Evolutionary conservation across 2,888 invertebrate species (phyloP), one percentile per base, ranked within the genome.

Genomic region (Glyphotaelius pellucidus): DNA sequence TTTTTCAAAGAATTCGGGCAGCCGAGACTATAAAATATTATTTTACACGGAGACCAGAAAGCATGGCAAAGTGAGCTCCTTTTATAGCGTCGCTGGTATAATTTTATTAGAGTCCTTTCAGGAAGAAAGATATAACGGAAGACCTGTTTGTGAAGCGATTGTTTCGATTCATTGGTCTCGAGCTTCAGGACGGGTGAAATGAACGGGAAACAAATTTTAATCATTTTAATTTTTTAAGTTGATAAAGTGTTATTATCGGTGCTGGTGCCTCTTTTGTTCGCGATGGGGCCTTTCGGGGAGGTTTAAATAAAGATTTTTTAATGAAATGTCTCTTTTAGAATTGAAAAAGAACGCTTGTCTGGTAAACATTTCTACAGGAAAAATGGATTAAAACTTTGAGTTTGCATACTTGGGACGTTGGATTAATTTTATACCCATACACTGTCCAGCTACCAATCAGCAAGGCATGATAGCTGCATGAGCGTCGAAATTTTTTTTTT

Each of bases 81-180:
- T 38, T 67, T n/a, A 67, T 67, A n/a, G n/a, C 25, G n/a, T 67
- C 67, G 25, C 67, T 67, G 25, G 67, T n/a, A 67, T 25, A 67
- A 67, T 67, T 67, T 67, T 67, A 67, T n/a, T 67, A n/a, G 25
- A 67, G 25, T 67, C 67, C n/a, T 67, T 67, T 67, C 25, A 67
- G 67, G 25, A n/a, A 25, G 67, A 67, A 84, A 84, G 84, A 84
- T 11, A 25, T 84, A 35, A 35, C 84, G 38, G 32, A 25, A 84
- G 38, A 84, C 25, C 32, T 84, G 87, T 87, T 87, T 87, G 87
- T 52, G 52, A 67, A 52, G 87, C 30, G 32, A 87, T 87, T 87
- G 87, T 87, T 47, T 47, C 87, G 67, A 87, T 52, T 87, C 87
- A 87, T 87, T 87, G 87, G 31, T 52, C 31, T 52, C 31, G 31